Percentiles rank a stretch among this genome's conserved stretches.
Conservation (phyloP, 2,113 vertebrate species). For the Petromus typicus region DNA sequence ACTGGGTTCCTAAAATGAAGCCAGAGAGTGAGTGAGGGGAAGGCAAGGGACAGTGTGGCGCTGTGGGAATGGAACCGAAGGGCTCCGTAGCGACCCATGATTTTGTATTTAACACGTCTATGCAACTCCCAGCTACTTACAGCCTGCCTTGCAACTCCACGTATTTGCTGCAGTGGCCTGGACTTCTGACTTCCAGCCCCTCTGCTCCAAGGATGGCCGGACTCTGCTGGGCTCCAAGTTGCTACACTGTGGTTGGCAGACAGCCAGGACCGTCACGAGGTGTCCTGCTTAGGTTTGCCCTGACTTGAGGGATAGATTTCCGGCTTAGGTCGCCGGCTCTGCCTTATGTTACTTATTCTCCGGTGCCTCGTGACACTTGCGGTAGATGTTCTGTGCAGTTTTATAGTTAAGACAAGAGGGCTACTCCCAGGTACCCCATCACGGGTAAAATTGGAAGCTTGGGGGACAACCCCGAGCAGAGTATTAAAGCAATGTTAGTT, state of each 20-base stretch:
- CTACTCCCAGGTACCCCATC: not conserved
- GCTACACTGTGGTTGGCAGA: not conserved
- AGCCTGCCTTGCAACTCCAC: not conserved
- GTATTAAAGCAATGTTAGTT: not conserved
- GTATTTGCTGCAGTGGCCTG: not conserved
- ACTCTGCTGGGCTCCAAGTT: not conserved
- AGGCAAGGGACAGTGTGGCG: not conserved
- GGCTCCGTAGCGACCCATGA: not conserved
- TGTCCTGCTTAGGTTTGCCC: not conserved
- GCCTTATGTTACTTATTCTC: not conserved
- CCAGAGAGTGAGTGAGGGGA: not conserved
- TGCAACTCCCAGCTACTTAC: not conserved
- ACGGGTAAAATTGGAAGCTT: not conserved
- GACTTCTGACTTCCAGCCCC: not conserved
- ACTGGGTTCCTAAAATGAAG: not conserved
- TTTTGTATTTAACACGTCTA: not conserved
- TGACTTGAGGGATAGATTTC: not conserved
- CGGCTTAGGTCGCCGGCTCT: not conserved
- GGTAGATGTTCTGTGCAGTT: not conserved
- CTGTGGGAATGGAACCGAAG: not conserved
- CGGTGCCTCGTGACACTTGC: not conserved
- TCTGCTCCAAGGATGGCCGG: not conserved
- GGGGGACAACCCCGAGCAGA: not conserved
- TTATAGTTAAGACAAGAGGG: not conserved
- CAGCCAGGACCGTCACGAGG: not conserved